Conservation (phyloP, 1,140 invertebrate species). For the Philaenus spumarius region DNA sequence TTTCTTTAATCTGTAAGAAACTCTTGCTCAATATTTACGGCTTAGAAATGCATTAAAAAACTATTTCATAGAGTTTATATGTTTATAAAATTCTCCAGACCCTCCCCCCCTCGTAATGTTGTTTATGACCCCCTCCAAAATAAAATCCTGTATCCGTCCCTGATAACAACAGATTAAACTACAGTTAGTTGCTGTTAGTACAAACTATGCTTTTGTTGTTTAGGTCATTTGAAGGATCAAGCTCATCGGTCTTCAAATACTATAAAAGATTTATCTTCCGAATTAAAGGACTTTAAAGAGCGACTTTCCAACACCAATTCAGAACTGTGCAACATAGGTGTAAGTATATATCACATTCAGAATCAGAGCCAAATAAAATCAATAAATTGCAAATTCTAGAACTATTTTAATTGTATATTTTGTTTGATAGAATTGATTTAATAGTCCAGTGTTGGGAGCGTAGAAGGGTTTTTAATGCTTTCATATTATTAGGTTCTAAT, state of each 20-base stretch:
- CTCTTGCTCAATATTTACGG: no score
- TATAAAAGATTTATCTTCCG: constrained; percentile 47
- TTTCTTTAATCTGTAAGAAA: no score
- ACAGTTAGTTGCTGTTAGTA: no score
- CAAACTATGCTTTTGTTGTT: no score
- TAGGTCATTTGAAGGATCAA: constrained; percentile 19
- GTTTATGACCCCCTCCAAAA: no score
- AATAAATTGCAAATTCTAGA: neutral
- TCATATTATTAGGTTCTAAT: neutral
- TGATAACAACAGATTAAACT: no score
- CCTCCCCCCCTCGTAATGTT: no score
- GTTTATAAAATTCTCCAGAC: no score
- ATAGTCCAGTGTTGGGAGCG: neutral
- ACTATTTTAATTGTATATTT: neutral
- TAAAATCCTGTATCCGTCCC: no score
- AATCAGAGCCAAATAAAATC: constrained; percentile 6
- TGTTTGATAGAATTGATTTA: neutral
- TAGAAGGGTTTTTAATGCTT: neutral
- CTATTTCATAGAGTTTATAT: no score
- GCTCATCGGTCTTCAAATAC: constrained; percentile 12
- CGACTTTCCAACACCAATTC: constrained; percentile 47
- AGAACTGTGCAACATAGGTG: constrained; percentile 45
- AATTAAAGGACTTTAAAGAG: constrained; percentile 50
- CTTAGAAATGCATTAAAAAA: no score
- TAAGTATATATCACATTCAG: constrained; percentile 34